Conservation (phyloP, 2,888 invertebrate species). For the Lepas anatifera region DNA sequence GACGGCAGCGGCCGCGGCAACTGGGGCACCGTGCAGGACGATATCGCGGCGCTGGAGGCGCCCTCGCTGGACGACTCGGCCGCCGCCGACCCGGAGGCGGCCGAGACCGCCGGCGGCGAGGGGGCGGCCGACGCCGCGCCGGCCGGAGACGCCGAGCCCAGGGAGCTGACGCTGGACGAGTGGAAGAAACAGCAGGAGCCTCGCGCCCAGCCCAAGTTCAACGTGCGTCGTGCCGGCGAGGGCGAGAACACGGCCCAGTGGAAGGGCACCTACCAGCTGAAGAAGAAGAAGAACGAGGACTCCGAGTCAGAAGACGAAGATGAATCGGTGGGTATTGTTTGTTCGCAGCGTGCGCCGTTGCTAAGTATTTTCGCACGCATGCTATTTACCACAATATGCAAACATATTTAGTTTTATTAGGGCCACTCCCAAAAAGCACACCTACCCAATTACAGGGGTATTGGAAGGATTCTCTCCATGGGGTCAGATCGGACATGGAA, state of each 20-base stretch:
- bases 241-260: conserved; percentile 83
- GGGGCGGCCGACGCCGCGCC: conserved; percentile 21
- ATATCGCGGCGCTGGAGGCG: conserved; percentile 40
- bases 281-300: conserved; percentile 41
- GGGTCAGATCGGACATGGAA: no score
- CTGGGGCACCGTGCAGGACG: conserved; percentile 89
- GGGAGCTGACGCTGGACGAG: conserved; percentile 84
- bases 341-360: no score
- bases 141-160: conserved; percentile 55
- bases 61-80: neutral
- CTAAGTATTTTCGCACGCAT: no score
- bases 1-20: conserved; percentile 91
- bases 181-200: conserved; percentile 70
- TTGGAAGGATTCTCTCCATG: no score
- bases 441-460: no score
- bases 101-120: conserved; percentile 6
- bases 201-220: conserved; percentile 73
- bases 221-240: conserved; percentile 85
- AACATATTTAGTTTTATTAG: no score
- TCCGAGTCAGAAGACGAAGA: conserved; percentile 42
- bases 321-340: no score
- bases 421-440: no score
- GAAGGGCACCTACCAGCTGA: conserved; percentile 73
- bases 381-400: no score
- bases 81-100: conserved; percentile 18